phyloP scores from a whole-genome alignment of 1,140 invertebrate species.

The Drosophila nannoptera region DNA sequence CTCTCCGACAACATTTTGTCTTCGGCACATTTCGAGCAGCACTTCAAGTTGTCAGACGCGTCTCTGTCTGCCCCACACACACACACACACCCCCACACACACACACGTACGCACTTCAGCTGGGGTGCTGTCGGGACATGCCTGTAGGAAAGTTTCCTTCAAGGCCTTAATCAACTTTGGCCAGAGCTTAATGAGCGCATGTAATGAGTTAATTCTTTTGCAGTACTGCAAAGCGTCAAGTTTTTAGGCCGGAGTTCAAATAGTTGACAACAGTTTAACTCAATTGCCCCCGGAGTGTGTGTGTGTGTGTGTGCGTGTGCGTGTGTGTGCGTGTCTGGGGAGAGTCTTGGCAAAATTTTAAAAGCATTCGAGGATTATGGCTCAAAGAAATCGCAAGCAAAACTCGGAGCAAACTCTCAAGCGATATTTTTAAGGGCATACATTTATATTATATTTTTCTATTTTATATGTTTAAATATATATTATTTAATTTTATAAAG shows the following conservation, averaged over 20 bases:
- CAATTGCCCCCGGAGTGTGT: neutral
- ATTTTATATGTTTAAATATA: no score
- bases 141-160: conserved; percentile 57
- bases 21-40: conserved; percentile 67
- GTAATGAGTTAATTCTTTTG: conserved; percentile 72
- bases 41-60: conserved; percentile 66
- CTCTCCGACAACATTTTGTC: conserved; percentile 63
- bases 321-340: neutral
- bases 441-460: neutral
- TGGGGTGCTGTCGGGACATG: conserved; percentile 30
- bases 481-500: neutral
- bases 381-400: neutral
- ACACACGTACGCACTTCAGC: neutral
- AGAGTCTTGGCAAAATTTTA: neutral
- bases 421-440: neutral
- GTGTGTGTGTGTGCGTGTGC: neutral
- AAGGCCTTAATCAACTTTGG: conserved; percentile 73
- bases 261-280: conserved; percentile 28
- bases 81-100: neutral
- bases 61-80: conserved; percentile 21
- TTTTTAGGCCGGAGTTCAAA: conserved; percentile 7
- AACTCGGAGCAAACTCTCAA: neutral
- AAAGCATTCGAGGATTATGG: neutral
- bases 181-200: conserved; percentile 64
- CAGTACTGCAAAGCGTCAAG: conserved; percentile 31